Base-by-base conservation (phyloP, 2,113 vertebrate genomes). In the Halcyon senegalensis region DNA sequence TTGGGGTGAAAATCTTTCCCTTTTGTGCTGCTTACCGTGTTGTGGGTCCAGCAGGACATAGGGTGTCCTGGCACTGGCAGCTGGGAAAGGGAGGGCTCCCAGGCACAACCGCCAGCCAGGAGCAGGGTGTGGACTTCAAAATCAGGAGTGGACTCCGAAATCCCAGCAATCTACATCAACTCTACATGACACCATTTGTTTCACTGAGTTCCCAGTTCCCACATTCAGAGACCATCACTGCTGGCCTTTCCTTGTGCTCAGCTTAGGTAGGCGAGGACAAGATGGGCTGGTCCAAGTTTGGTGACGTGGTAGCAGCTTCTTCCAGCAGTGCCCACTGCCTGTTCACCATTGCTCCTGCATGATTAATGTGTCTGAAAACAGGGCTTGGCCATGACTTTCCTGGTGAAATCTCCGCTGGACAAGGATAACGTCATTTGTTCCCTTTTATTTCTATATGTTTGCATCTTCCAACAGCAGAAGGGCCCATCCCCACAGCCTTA, bases 311-410 rank as follows among this genome's bases (percentile, higher is more conserved):
- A 24, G 5, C 59, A 44, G n/a, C 60, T 56, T 44, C 72, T 59
- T 50, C 48, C 84, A 63, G 31, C 58, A 55, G 0, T 0, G 0
- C 13, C 78, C 7, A 39, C 1, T 3, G 5, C 1, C 0, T 1
- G 23, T 19, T 21, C 72, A n/a, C 20, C 16, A 7, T 4, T 41
- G 30, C 35, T 73, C 21, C 16, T 10, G 2, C 2, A 0, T 3
- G 8, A 35, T 3, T 0, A 3, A 28, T 0, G 0, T 0, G 7
- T 7, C n/a, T 15, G 37, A 31, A 78, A 50, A 4, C 0, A 0
- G 46, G 48, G 16, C 35, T 55, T 13, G 43, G 37, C 16, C 1
- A 0, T 6, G 56, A 20, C 28, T 33, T 58, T 50, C 41, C 44
- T 3, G 10, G 21, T 67, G 69, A 35, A 50, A 35, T n/a, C 31